Evolutionary conservation across 2,888 invertebrate genomes (phyloP).

Genomic region (Eupithecia centaureata): DNA sequence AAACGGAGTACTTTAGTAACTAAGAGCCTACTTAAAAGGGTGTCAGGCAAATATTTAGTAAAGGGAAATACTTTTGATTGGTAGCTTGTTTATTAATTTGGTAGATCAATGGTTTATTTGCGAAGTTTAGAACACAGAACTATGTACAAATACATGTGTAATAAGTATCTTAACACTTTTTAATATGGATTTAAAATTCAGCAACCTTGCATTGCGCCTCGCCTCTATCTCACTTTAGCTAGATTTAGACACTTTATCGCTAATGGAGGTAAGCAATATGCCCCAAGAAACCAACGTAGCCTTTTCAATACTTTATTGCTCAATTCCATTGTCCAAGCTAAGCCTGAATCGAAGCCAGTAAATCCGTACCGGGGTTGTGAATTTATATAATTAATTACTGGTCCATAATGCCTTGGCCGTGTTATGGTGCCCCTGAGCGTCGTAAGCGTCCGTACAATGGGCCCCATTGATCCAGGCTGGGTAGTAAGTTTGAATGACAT

Average conservation of each 20-base stretch:
- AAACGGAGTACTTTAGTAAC: constrained; percentile 17
- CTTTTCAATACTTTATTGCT: constrained; percentile 27
- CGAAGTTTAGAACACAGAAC: background rate
- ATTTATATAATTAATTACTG: constrained; percentile 74
- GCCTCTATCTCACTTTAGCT: background rate
- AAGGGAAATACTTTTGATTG: constrained; percentile 6
- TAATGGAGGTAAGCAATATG: constrained; percentile 14
- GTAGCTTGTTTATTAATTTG: background rate
- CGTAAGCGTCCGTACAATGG: constrained; percentile 57
- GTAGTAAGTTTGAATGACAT: constrained; percentile 66
- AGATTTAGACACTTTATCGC: background rate
- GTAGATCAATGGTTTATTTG: background rate
- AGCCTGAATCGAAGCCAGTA: constrained; percentile 57
- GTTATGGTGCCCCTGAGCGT: constrained; percentile 69
- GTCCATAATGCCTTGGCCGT: constrained; percentile 60
- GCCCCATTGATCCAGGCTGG: constrained; percentile 54
- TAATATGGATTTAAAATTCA: background rate
- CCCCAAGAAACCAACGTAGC: constrained; percentile 24
- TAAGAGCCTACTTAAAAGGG: constrained; percentile 1
- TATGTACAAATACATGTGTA: background rate
- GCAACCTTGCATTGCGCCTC: background rate
- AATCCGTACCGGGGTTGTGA: constrained; percentile 54
- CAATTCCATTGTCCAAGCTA: constrained; percentile 48
- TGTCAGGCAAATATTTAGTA: constrained; percentile 6
- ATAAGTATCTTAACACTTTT: background rate